phyloP scores from a whole-genome alignment of 2,888 invertebrate species.

The Bimastos eiseni region DNA sequence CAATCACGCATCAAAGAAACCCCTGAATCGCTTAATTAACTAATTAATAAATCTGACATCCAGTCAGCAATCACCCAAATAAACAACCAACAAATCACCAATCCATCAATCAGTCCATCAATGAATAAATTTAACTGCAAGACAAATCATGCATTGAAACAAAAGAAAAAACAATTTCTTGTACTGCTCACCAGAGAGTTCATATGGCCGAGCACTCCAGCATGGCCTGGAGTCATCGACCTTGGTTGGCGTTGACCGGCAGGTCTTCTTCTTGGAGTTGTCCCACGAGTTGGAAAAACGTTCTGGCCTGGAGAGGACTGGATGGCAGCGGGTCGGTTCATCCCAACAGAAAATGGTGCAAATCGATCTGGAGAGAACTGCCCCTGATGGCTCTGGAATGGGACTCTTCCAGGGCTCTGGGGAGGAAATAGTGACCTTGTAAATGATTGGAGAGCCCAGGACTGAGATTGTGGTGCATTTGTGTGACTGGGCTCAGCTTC shows the following conservation, averaged over 20 bases:
- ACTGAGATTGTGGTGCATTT: neutral
- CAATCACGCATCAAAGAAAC: neutral
- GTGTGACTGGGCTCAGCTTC: neutral
- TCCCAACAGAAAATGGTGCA: neutral
- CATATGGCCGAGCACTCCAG: neutral
- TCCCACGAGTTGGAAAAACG: neutral
- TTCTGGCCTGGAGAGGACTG: slow-evolving; percentile 2
- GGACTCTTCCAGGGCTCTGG: neutral
- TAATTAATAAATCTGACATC: neutral
- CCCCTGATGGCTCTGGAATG: neutral
- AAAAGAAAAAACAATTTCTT: neutral
- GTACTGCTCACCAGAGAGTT: neutral
- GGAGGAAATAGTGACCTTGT: neutral
- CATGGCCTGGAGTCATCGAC: neutral
- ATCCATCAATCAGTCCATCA: neutral
- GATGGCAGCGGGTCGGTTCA: neutral
- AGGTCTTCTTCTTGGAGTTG: slow-evolving; percentile 1
- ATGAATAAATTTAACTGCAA: neutral
- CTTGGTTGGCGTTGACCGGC: neutral
- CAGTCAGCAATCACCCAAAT: neutral
- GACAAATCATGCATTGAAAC: neutral
- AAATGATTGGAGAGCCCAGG: neutral
- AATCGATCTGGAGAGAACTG: neutral
- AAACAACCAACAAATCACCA: neutral
- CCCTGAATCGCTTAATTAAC: neutral